Base-by-base conservation (phyloP, 2,888 invertebrate species). In the Prostheceraeus crozeri region DNA sequence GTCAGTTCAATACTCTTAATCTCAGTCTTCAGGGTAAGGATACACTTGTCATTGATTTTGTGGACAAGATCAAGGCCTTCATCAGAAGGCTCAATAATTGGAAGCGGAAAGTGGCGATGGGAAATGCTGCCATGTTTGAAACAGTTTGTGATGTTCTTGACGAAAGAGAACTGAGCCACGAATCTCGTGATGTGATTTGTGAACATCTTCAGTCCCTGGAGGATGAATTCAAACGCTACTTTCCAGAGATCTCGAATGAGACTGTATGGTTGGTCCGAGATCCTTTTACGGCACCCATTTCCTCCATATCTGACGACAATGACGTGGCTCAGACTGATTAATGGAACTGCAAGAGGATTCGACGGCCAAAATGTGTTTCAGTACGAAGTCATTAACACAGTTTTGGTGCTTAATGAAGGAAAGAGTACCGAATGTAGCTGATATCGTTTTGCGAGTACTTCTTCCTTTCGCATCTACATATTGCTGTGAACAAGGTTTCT, bases 11-110 rank as follows among this genome's bases (percentile, higher is more conserved):
- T 27, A 27, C 23, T 46, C 48, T 46, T 27, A 46, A 46, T 27
- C 28, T 46, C 25, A 25, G 25, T 46, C 19, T 46, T 46, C 48
- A 21, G 28, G 48, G 48, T 27, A 46, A 36, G 28, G 28, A 46
- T 46, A 25, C 25, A 23, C 25, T 27, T 46, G 28, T 21, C 23
- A 25, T 46, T 46, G 28, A 23, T 46, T 46, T 3, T 3, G 28
- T 27, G 23, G 48, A 46, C 28, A 46, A 46, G 28, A 46, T 46
- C 28, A n/a, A 46, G 28, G 28, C 25, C 28, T 46, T 46, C 28
- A 46, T 46, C 28, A 46, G 28, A 46, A 46, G 28, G 48, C 23
- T 46, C 48, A 46, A 46, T 16, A 40, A 25, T 46, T 46, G 48
- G 48, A 46, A 46, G 28, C 23, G 48, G 23, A 21, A 27, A 3